These are phyloP conservation scores for Tachysurus vachellii DNA, from an alignment of 2,113 vertebrate genomes.

Conservation along the genomic window DNA sequence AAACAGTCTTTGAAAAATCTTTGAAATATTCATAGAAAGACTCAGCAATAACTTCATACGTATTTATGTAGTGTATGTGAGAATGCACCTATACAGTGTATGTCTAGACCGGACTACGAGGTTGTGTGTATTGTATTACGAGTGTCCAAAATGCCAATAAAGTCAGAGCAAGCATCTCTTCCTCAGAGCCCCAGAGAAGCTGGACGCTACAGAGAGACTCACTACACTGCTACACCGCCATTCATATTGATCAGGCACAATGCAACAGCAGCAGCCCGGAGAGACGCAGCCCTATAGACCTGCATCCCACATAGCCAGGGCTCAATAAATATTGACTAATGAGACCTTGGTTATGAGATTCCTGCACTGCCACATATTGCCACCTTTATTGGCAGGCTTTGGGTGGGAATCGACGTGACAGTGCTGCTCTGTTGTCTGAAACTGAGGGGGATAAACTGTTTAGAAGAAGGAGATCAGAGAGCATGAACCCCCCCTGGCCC, in stretches of 20 bases:
- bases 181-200: not conserved
- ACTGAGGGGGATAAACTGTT: conserved; percentile 34
- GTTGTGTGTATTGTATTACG: not conserved
- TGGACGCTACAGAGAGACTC: not conserved
- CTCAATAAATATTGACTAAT: conserved; percentile 67
- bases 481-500: conserved; percentile 19
- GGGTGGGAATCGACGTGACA: conserved; percentile 30
- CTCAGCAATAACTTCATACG: not conserved
- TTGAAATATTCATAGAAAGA: not conserved
- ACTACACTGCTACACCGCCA: conserved; percentile 26
- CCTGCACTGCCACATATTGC: conserved; percentile 42
- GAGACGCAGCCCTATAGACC: conserved; percentile 43
- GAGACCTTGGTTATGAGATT: conserved; percentile 42
- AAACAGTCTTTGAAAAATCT: not conserved
- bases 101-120: not conserved
- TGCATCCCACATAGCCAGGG: conserved; percentile 49
- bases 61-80: not conserved
- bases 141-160: conserved; percentile 36
- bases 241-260: conserved; percentile 46
- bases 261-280: conserved; percentile 31
- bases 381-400: conserved; percentile 45
- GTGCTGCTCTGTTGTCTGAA: conserved; percentile 34
- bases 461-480: conserved; percentile 36
- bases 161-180: not conserved
- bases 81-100: not conserved